phyloP scores from a whole-genome alignment of 2,113 vertebrate genomes.

The Microtus montanus region DNA sequence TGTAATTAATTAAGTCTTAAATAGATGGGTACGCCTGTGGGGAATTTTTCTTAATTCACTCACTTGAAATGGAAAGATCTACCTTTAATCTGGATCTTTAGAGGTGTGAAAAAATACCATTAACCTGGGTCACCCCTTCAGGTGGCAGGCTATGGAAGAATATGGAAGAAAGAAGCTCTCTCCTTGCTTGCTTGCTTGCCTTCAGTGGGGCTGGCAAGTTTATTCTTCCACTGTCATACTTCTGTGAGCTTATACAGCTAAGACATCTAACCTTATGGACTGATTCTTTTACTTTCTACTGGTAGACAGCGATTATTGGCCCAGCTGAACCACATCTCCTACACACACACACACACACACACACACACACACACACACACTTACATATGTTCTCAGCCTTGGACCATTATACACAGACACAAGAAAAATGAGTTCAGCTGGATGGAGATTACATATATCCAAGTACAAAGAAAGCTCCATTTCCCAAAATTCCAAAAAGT shows the following conservation, averaged over 20 bases:
- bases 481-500: background rate
- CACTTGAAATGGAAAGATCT: background rate
- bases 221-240: no score
- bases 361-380: background rate
- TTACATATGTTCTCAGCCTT: background rate
- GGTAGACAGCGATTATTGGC: background rate
- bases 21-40: background rate
- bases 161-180: background rate
- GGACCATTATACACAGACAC: background rate
- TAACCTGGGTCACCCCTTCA: background rate
- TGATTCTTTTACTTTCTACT: background rate
- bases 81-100: background rate
- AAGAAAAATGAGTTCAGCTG: background rate
- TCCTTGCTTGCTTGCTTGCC: background rate
- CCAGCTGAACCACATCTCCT: background rate
- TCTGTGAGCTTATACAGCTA: background rate
- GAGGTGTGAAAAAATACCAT: background rate
- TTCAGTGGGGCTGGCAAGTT: background rate
- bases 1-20: background rate
- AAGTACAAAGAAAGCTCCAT: background rate
- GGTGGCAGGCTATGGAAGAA: no score
- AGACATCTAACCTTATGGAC: background rate
- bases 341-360: background rate
- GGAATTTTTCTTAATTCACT: background rate
- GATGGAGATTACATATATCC: background rate